A percentile compares a stretch with the other conserved stretches of the same genome.
Conservation (phyloP, 2,888 invertebrate genomes). For the Amphipoea lucens region DNA sequence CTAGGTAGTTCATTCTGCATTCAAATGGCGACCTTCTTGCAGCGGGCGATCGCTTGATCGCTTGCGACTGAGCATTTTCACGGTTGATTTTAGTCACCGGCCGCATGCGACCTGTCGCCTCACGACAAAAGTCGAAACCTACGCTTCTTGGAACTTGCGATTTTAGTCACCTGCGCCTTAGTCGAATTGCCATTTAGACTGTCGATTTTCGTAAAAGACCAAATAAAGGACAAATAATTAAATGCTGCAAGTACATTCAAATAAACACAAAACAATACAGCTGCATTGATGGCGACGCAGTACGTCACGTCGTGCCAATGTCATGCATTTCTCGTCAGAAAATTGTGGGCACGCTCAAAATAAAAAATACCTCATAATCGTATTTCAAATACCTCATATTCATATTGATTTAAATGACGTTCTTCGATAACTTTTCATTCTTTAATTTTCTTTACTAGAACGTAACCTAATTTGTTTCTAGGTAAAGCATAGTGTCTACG, state of each 20-base stretch:
- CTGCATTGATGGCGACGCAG: neutral
- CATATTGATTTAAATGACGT: neutral
- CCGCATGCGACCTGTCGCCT: too few relatives aligned
- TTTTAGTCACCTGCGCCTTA: neutral
- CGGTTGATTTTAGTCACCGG: neutral
- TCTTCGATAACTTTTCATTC: neutral
- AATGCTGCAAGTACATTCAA: neutral
- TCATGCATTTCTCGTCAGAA: conserved; percentile 1
- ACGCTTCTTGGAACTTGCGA: neutral
- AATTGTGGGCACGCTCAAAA: too few relatives aligned
- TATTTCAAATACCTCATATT: neutral
- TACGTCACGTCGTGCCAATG: neutral
- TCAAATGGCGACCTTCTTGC: neutral
- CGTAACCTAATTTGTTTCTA: neutral
- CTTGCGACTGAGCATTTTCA: neutral
- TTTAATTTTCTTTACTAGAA: neutral
- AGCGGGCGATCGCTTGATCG: neutral
- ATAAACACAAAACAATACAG: conserved; percentile 4
- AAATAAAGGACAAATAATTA: neutral
- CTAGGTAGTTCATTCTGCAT: neutral
- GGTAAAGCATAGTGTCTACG: neutral
- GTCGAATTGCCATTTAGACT: neutral
- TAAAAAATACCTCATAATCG: neutral
- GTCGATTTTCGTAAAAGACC: neutral
- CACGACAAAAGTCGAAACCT: neutral